Evolutionary conservation across 2,113 vertebrate species (phyloP), one percentile per base, ranked within the genome.

Genomic region (Syrrhaptes paradoxus): DNA sequence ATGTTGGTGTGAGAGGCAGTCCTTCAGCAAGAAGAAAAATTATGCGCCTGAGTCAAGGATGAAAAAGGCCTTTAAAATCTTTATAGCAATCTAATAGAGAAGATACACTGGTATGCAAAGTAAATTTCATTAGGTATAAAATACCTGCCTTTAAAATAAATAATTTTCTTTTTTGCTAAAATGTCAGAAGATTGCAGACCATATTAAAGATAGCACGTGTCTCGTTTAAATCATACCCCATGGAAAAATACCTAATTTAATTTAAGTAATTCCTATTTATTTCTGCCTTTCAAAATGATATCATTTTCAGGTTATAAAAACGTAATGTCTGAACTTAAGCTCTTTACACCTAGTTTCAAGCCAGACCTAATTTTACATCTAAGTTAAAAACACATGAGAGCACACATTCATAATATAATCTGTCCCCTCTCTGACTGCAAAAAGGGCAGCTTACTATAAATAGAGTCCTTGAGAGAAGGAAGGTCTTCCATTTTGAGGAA

Each of bases 251-350:
- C 4, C 13, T 82, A 36, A 91, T 89, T 90, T 90, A 77, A 90
- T 89, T 58, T 82, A 70, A 93, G 45, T 68, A 68, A 87, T 89
- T 96, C 92, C 66, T 90, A 49, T 75, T 89, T 93, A 74, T 84
- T 95, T 87, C 52, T 87, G 66, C 65, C 54, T 95, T 94, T 91
- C n/a, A 75, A 95, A 96, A 71, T 71, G 3, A 67, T 57, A 93
- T n/a, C 4, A 61, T 78, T 93, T 95, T 78, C 65, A 89, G 34
- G 32, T 78, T 94, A 90, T 77, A 95, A 77, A 95, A 94, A 80
- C 81, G 45, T 65, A 89, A 65, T 89, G 19, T 41, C 72, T 89
- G 78, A 87, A 68, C 41, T 72, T 72, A 67, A 43, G 41, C 26
- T 78, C n/a, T 86, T 92, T 78, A 84, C 41, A 84, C 20, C 45